Evolutionary conservation across 2,888 invertebrate species (phyloP).

Genomic region (Philhelius pedissequus): DNA sequence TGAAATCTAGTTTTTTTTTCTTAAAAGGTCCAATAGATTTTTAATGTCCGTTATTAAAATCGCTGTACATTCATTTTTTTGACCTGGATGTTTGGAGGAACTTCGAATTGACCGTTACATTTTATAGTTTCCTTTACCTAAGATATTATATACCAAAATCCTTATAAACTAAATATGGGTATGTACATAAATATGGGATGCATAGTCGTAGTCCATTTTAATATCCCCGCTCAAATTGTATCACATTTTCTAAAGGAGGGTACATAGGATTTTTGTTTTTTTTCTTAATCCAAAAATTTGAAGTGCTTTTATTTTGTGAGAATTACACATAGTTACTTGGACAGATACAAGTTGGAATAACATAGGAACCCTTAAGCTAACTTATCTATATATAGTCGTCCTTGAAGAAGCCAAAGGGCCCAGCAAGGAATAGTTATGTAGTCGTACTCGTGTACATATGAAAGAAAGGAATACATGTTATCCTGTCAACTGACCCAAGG

Average conservation of each 20-base stretch:
- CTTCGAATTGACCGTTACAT: conserved; percentile 7
- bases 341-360: conserved; percentile 59
- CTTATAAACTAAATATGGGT: too few species aligned
- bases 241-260: not conserved
- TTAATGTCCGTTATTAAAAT: not conserved
- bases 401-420: conserved; percentile 54
- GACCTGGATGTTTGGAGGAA: not conserved
- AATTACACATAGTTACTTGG: conserved; percentile 63
- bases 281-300: not conserved
- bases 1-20: not conserved
- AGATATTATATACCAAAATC: not conserved
- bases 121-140: not conserved
- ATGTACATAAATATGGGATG: too few species aligned
- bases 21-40: not conserved
- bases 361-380: conserved; percentile 52
- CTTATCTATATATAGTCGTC: too few species aligned
- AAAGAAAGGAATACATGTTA: conserved; percentile 41
- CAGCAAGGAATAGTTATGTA: not conserved
- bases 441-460: too few species aligned
- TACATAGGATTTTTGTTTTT: conserved; percentile 15
- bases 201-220: not conserved
- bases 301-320: conserved; percentile 68
- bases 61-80: not conserved
- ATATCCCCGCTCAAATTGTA: conserved; percentile 40
- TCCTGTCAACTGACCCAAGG: conserved; percentile 56